phyloP scores from a whole-genome alignment of 2,888 invertebrate species.

The Eristalis arbustorum region DNA sequence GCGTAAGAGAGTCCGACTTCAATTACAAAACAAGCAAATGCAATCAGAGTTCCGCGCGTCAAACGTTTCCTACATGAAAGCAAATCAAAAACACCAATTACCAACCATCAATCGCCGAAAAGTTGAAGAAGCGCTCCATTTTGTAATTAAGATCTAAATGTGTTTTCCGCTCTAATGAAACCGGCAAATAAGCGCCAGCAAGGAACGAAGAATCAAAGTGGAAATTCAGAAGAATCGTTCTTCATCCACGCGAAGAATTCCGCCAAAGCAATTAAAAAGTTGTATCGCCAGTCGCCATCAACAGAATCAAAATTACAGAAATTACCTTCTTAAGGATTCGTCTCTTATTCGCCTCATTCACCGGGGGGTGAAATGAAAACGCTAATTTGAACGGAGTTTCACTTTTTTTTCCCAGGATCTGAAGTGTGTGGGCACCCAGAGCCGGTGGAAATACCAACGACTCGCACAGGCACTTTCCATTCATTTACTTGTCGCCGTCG shows the following conservation, averaged over 20 bases:
- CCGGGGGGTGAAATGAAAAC: background rate
- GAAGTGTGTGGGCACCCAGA: background rate
- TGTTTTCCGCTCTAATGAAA: constrained; percentile 27
- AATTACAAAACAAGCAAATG: background rate
- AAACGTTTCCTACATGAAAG: background rate
- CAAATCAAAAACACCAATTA: constrained; percentile 16
- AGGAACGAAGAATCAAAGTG: constrained; percentile 14
- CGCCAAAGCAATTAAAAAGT: constrained; percentile 60
- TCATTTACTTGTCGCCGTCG: background rate
- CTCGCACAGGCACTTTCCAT: background rate
- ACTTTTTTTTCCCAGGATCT: constrained; percentile 10
- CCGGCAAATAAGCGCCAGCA: constrained; percentile 5
- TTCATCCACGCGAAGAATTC: constrained; percentile 13
- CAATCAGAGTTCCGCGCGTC: background rate
- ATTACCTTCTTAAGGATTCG: constrained; percentile 29
- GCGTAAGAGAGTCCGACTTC: background rate
- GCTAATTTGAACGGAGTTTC: background rate
- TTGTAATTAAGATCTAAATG: constrained; percentile 23
- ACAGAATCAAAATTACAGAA: constrained; percentile 36
- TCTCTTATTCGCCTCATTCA: background rate
- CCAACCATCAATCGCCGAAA: background rate
- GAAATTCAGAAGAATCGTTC: background rate
- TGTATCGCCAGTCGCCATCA: constrained; percentile 17
- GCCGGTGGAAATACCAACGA: background rate
- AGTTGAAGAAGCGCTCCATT: constrained; percentile 1